These are phyloP conservation scores for Mycalesis mineus DNA, from an alignment of 2,888 invertebrate genomes.

Conservation along the genomic window DNA sequence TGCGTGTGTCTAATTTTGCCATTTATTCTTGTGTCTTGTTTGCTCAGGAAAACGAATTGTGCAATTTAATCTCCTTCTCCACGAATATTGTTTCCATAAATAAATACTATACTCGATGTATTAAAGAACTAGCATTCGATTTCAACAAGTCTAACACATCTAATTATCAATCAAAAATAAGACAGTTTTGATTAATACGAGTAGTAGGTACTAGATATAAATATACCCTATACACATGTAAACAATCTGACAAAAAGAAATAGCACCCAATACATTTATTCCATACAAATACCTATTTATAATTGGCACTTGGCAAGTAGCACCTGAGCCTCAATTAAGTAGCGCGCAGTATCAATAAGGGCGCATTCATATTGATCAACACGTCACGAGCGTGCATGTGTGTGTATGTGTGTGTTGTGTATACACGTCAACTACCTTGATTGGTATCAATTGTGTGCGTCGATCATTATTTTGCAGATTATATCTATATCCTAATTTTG, in stretches of 20 bases:
- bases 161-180: too few relatives aligned
- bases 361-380: constrained; percentile 21
- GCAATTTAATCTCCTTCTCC: too few relatives aligned
- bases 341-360: constrained; percentile 6
- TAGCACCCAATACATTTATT: not conserved
- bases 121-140: too few relatives aligned
- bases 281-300: constrained; percentile 8
- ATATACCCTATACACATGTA: not conserved
- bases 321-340: constrained; percentile 23
- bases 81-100: too few relatives aligned
- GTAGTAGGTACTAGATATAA: too few relatives aligned
- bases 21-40: too few relatives aligned
- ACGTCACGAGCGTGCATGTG: constrained; percentile 11
- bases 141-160: too few relatives aligned
- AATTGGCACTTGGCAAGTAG: constrained; percentile 6
- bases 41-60: too few relatives aligned
- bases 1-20: too few relatives aligned
- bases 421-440: constrained; percentile 9
- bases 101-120: too few relatives aligned
- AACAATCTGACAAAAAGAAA: not conserved
- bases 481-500: not conserved
- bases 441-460: constrained; percentile 13
- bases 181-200: too few relatives aligned
- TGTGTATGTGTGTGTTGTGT: constrained; percentile 10
- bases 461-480: constrained; percentile 5